Base-by-base conservation (phyloP, 92 coral and sea anemone species). In the Parazoanthus atlanticus region DNA sequence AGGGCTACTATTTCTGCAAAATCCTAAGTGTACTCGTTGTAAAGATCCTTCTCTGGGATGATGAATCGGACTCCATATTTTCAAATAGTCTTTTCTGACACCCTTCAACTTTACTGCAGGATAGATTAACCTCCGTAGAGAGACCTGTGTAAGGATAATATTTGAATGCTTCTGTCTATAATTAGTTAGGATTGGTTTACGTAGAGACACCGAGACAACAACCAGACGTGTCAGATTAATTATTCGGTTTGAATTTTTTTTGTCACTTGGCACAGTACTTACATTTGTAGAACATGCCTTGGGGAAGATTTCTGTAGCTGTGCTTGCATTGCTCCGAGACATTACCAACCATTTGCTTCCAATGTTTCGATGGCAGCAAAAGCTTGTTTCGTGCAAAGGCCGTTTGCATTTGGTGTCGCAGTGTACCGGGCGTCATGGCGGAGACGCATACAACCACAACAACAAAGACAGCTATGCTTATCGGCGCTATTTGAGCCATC, bases 381-480 rank as follows among this genome's bases (percentile, higher is more conserved):
- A 75, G 6, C 52, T 75, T 75, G 79, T 75, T 75, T 10, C 43
- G 79, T 6, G 40, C 79, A 34, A 36, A 36, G 6, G 47, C 79
- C 46, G 43, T 36, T 75, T 75, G 79, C n/a, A 75, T 17, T 33
- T 36, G 12, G 79, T 75, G 79, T 2, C 79, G 79, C 52, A 75
- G 2, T 17, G 52, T 75, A 1, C 79, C 79, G 1, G 79, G 79
- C 1, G 79, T 36, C 79, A 75, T 36, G 30, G 49, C 49, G 46
- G 30, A 21, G n/a, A 33, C 43, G 0, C n/a, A 19, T 75, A 9
- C 40, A 36, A 32, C 47, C 21, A 75, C 46, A 21, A 13, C 76
- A 71, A 38, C 79, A 6, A 75, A 19, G 6, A 36, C 28, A 6
- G 43, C 6, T 32, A 43, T 8, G 8, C 9, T 46, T 46, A 46